Conservation (phyloP, 2,113 vertebrate genomes). For the Mesitornis unicolor region DNA sequence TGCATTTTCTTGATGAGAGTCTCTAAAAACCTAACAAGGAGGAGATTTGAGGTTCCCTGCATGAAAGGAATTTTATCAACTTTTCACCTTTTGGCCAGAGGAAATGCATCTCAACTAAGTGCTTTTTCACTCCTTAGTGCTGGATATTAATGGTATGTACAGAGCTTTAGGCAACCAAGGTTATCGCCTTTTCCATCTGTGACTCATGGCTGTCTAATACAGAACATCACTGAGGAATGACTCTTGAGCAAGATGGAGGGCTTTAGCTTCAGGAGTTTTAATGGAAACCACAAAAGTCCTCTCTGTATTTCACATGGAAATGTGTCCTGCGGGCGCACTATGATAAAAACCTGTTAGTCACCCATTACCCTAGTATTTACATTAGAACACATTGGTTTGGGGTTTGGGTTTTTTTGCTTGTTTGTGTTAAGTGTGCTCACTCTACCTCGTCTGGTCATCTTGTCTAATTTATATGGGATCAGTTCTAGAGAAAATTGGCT, state of each 20-base stretch:
- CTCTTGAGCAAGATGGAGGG: neutral
- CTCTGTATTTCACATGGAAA: neutral
- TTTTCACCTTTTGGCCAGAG: neutral
- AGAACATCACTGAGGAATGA: neutral
- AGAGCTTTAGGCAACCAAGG: neutral
- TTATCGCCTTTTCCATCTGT: neutral
- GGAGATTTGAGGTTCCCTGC: neutral
- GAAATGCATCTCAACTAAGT: neutral
- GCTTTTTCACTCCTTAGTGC: neutral
- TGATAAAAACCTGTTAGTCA: neutral
- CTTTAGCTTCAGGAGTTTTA: neutral
- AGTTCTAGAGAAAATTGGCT: neutral
- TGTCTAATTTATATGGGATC: neutral
- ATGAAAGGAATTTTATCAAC: neutral
- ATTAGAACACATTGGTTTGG: neutral
- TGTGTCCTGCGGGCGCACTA: neutral
- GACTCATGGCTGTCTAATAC: neutral
- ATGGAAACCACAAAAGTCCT: neutral
- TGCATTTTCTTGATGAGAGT: neutral
- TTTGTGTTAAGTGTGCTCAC: neutral
- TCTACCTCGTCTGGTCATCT: neutral
- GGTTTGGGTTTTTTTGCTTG: neutral
- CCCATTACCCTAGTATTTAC: neutral
- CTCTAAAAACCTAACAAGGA: neutral
- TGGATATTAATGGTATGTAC: neutral